Conservation (phyloP, 2,797 vertebrate genomes). For the Brachyalestes nurse region DNA sequence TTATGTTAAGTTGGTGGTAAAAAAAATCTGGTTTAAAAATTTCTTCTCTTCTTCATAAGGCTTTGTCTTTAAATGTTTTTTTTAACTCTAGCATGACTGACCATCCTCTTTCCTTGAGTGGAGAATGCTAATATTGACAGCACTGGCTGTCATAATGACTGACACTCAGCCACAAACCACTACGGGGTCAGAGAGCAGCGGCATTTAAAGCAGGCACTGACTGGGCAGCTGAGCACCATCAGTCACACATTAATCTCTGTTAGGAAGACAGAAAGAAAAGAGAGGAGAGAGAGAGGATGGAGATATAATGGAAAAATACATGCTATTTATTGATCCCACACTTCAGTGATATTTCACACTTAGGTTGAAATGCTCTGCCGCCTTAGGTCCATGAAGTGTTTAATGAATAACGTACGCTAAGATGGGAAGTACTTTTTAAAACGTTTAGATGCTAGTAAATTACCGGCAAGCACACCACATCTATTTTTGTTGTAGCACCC, state of each 20-base stretch:
- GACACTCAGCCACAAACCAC: slow-evolving; percentile 50
- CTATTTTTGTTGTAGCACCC: neutral
- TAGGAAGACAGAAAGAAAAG: slow-evolving; percentile 5
- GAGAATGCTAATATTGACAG: slow-evolving; percentile 55
- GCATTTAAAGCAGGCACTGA: slow-evolving; percentile 43
- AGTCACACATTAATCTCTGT: slow-evolving; percentile 60
- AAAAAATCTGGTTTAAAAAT: neutral
- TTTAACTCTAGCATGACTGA: neutral
- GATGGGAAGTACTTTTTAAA: no score
- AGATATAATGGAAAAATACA: neutral
- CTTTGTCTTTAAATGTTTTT: neutral
- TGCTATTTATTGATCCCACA: slow-evolving; percentile 33
- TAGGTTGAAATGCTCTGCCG: neutral
- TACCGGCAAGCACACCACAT: neutral
- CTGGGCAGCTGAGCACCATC: slow-evolving; percentile 35
- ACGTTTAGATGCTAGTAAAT: neutral
- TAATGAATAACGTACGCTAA: neutral
- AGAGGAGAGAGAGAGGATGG: neutral
- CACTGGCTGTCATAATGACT: slow-evolving; percentile 51
- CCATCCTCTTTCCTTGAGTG: slow-evolving; percentile 31
- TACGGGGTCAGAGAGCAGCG: slow-evolving; percentile 45
- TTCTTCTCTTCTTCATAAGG: neutral
- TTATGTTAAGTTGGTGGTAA: no score
- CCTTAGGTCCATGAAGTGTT: neutral
- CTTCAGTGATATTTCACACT: neutral